Evolutionary conservation across 2,113 vertebrate genomes (phyloP), one percentile per base, ranked within the genome.

Genomic region (Helogale parvula): DNA sequence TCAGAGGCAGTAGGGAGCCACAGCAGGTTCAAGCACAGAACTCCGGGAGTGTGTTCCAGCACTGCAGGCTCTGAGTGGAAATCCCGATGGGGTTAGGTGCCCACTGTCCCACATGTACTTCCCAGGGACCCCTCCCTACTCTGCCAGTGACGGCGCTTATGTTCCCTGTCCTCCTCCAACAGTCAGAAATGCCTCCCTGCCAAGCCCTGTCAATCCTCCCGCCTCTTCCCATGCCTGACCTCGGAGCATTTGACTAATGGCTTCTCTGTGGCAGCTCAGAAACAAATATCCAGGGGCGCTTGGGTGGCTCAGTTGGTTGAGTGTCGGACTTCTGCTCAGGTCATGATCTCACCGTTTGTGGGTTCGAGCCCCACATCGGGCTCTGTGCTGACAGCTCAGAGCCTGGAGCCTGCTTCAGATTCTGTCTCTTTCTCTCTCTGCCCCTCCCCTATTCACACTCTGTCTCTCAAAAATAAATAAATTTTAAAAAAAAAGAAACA

Each of bases 201-300:
- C 54, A 52, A 83, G 27, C 81, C 84, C 74, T 29, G 12, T 33
- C 19, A 47, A 69, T 17, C 19, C 21, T 33, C 12, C 45, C n/a
- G 9, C 65, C 38, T 76, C n/a, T 74, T 74, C 33, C 31, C 35
- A 23, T 57, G 16, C 33, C 65, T 21, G 88, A 72, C 33, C 50
- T 57, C 17, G 5, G 52, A 82, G 71, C n/a, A 85, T 33, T 27
- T 80, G 47, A 33, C 54, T 76, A 54, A 69, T 5, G 33, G 35
- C 35, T 88, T 92, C 77, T 52, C 10, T 38, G 33, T 54, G 10
- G n/a, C 54, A 80, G 33, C 60, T 92, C 50, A 38, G 52, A 87
- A 96, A 90, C 88, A 87, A 95, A 93, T 31, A 79, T 8, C n/a
- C 29, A n/a, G n/a, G n/a, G n/a, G n/a, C n/a, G n/a, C n/a, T n/a